Conservation (phyloP, 2,888 invertebrate genomes). For the Lordiphosa andalusiaca region DNA sequence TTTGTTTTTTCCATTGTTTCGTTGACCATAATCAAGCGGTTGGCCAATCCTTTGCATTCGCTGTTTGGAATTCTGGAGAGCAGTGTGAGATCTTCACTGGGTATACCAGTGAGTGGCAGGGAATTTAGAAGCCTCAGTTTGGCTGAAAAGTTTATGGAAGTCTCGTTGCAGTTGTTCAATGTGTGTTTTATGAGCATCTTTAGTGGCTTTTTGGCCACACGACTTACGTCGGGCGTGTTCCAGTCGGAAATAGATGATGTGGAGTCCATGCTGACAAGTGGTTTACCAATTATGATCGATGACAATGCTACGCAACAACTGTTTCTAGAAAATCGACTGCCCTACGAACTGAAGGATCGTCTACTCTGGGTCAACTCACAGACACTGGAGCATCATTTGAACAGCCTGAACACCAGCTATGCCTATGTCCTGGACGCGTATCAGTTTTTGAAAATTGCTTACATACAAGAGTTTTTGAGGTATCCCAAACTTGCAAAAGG, state of each 20-base stretch:
- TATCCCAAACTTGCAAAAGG: background rate
- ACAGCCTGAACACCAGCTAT: conserved; percentile 3
- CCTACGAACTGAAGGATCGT: conserved; percentile 5
- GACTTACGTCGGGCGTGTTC: conserved; percentile 5
- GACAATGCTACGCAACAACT: background rate
- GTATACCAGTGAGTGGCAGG: background rate
- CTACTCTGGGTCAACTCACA: background rate
- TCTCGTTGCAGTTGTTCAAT: background rate
- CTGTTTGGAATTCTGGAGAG: background rate
- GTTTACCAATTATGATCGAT: conserved; percentile 14
- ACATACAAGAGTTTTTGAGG: conserved; percentile 7
- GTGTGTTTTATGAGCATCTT: background rate
- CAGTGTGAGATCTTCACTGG: background rate
- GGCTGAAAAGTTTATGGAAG: conserved; percentile 13
- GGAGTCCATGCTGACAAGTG: conserved; percentile 11
- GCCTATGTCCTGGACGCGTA: background rate
- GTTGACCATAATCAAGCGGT: conserved; percentile 10
- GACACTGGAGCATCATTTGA: background rate
- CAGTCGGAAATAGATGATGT: conserved; percentile 11
- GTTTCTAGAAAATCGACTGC: conserved; percentile 14
- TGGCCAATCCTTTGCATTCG: conserved; percentile 1
- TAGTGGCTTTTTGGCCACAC: background rate
- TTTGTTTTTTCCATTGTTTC: no score
- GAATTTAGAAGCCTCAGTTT: conserved; percentile 1
- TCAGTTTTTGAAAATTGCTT: background rate